Conservation (phyloP, 2,888 invertebrate species). For the Ditula angustiorana region DNA sequence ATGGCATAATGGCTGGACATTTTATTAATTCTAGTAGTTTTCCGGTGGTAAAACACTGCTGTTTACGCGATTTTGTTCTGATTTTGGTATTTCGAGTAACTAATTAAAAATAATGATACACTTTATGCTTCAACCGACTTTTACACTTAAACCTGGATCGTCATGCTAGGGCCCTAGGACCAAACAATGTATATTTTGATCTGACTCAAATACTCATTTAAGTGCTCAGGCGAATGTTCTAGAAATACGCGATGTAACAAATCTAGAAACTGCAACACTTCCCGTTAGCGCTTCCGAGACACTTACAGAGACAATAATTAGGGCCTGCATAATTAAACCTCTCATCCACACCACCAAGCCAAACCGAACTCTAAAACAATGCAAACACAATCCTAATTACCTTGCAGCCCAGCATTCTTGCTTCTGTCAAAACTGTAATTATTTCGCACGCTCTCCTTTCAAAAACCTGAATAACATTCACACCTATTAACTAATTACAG, state of each 20-base stretch:
- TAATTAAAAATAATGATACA: no score
- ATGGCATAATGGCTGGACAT: no score
- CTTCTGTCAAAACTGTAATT: constrained; percentile 66
- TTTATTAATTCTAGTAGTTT: no score
- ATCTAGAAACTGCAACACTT: constrained; percentile 30
- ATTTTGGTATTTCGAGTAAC: no score
- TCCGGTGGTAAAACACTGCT: no score
- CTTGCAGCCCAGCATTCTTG: constrained; percentile 43
- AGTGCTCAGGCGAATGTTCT: constrained; percentile 16
- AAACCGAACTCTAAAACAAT: constrained; percentile 10
- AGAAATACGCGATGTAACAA: constrained; percentile 22
- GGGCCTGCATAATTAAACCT: constrained; percentile 37
- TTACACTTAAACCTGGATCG: no score
- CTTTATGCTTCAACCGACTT: no score
- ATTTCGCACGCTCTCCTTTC: constrained; percentile 69
- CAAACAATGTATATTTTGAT: no score
- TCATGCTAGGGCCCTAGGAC: no score
- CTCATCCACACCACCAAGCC: constrained; percentile 2
- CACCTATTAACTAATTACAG: constrained; percentile 28
- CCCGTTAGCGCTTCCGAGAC: constrained; percentile 30
- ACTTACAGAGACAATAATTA: constrained; percentile 38
- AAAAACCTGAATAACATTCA: constrained; percentile 44
- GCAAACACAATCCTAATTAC: constrained; percentile 2
- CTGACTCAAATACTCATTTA: no score
- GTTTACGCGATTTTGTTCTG: no score